These are phyloP conservation scores for Progne subis DNA, from an alignment of 2,113 vertebrate genomes.

Conservation along the genomic window DNA sequence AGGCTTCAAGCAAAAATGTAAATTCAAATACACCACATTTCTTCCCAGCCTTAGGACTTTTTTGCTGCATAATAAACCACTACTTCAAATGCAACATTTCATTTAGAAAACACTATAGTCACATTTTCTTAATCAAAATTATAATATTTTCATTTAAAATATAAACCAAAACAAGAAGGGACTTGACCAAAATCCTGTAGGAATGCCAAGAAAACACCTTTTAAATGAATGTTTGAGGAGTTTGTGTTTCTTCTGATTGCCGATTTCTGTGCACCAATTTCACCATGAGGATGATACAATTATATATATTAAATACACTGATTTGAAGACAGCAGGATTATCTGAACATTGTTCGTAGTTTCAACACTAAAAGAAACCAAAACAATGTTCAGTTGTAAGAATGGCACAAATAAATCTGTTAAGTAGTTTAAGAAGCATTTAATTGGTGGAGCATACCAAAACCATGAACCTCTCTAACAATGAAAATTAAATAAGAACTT, in stretches of 20 bases:
- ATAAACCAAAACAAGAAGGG: neutral
- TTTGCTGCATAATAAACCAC: neutral
- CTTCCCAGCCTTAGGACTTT: neutral
- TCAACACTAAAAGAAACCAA: neutral
- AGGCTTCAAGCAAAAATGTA: constrained; percentile 32
- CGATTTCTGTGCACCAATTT: neutral
- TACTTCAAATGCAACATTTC: neutral
- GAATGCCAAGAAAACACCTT: neutral
- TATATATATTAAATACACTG: neutral
- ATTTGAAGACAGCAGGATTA: neutral
- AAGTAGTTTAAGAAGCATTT: neutral
- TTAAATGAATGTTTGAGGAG: neutral
- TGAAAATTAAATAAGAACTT: neutral
- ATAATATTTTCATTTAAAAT: neutral
- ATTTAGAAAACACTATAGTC: neutral
- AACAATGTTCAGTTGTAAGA: neutral
- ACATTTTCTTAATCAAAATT: neutral
- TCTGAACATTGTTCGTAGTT: neutral
- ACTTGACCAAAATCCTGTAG: neutral
- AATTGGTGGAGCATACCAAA: neutral
- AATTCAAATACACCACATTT: neutral
- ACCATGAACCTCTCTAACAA: neutral
- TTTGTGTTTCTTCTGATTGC: neutral
- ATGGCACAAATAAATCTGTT: neutral
- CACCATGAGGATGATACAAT: neutral